phyloP scores from a whole-genome alignment of 2,113 vertebrate species.

The Microcebus tavaratra region DNA sequence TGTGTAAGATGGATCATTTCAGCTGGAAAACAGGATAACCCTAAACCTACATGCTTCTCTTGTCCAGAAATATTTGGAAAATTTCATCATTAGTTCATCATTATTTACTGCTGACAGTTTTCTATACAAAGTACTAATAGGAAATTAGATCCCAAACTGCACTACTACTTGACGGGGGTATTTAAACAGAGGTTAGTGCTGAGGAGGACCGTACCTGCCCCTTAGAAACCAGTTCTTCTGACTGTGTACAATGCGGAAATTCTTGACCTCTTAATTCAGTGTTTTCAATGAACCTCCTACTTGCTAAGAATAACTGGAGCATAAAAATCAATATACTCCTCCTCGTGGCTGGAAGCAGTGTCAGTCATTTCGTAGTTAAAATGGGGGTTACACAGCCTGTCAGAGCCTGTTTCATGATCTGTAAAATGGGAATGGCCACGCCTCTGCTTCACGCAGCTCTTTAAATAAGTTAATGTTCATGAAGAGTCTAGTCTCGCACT shows the following conservation, averaged over 20 bases:
- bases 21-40: not conserved
- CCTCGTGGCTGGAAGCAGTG: not conserved
- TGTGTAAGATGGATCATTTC: not conserved
- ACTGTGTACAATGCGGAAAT: not conserved
- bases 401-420: not conserved
- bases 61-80: slow-evolving; percentile 5
- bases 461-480: not conserved
- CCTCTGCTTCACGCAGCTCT: not conserved
- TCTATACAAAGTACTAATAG: not conserved
- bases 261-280: not conserved
- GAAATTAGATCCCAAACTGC: not conserved
- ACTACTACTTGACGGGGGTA: not conserved
- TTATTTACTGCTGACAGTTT: not conserved
- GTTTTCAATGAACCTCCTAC: not conserved
- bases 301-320: not conserved
- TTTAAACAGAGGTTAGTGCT: not conserved
- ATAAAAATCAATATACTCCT: not conserved
- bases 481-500: not conserved
- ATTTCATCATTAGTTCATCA: not conserved
- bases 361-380: not conserved
- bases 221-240: not conserved
- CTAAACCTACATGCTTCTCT: not conserved
- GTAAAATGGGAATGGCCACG: not conserved
- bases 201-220: not conserved
- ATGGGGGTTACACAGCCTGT: not conserved